phyloP scores from a whole-genome alignment of 2,888 invertebrate genomes.

The Catocala nupta region DNA sequence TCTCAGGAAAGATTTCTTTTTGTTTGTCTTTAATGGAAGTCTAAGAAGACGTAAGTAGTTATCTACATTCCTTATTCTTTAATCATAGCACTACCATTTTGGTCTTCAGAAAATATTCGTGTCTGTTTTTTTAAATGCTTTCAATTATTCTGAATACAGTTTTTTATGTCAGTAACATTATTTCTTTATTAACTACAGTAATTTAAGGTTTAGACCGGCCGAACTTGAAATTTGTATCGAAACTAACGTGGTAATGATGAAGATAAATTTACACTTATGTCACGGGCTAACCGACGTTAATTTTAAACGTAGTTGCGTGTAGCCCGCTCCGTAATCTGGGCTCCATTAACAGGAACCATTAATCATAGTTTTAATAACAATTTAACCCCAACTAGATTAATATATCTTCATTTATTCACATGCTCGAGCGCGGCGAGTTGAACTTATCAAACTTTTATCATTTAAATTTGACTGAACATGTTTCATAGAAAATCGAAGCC shows the following conservation, averaged over 20 bases:
- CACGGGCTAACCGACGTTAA: slow-evolving; percentile 75
- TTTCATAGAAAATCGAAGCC: slow-evolving; percentile 74
- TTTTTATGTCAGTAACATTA: slow-evolving; percentile 33
- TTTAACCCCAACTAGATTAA: slow-evolving; percentile 86
- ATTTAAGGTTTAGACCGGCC: slow-evolving; percentile 52
- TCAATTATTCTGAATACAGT: slow-evolving; percentile 29
- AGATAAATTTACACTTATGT: slow-evolving; percentile 81
- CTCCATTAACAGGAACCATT: slow-evolving; percentile 83
- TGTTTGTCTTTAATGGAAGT: slow-evolving; percentile 39
- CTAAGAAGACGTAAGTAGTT: slow-evolving; percentile 33
- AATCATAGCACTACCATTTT: slow-evolving; percentile 30
- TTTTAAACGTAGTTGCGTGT: slow-evolving; percentile 79
- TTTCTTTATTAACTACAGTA: slow-evolving; percentile 59
- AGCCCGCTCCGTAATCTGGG: slow-evolving; percentile 83
- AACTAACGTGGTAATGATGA: slow-evolving; percentile 78
- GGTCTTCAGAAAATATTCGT: slow-evolving; percentile 19
- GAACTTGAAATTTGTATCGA: slow-evolving; percentile 58
- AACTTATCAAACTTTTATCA: slow-evolving; percentile 78
- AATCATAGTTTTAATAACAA: slow-evolving; percentile 87
- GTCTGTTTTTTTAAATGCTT: slow-evolving; percentile 23
- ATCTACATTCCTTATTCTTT: slow-evolving; percentile 39
- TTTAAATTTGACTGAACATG: slow-evolving; percentile 75
- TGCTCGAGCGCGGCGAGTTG: slow-evolving; percentile 61
- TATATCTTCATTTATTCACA: slow-evolving; percentile 85
- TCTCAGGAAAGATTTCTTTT: slow-evolving; percentile 42